A percentile compares a stretch with the other conserved stretches of the same genome.
Conservation (phyloP, 2,113 vertebrate species). For the Atrichornis clamosus region DNA sequence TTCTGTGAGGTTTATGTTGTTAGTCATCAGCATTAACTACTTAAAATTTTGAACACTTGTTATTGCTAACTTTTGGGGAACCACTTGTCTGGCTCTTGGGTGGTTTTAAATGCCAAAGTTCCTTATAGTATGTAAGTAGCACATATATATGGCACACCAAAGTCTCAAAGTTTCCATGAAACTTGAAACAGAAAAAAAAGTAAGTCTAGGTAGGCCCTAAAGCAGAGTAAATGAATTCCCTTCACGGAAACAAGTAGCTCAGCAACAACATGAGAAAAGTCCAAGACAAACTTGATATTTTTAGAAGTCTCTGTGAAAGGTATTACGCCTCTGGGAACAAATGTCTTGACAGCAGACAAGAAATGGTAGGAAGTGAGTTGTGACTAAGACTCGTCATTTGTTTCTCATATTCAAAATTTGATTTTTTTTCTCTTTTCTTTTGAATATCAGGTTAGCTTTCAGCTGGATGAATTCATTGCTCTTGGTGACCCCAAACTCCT, state of each 20-base stretch:
- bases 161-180: background rate
- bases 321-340: accelerated
- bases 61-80: background rate
- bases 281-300: background rate
- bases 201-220: background rate
- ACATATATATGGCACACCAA: background rate
- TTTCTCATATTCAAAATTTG: background rate
- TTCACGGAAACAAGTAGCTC: background rate
- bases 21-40: background rate
- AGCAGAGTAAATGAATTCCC: background rate
- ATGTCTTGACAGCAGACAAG: background rate
- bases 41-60: background rate
- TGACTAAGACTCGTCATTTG: background rate
- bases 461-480: background rate
- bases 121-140: background rate
- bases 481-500: background rate
- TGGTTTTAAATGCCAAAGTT: background rate
- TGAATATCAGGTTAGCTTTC: background rate
- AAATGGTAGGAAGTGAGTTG: background rate
- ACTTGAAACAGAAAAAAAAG: background rate
- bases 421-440: no score
- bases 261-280: background rate
- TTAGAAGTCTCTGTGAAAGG: background rate
- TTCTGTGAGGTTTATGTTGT: background rate
- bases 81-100: background rate